Conservation (phyloP, 2,113 vertebrate species). For the Xiphorhynchus elegans region DNA sequence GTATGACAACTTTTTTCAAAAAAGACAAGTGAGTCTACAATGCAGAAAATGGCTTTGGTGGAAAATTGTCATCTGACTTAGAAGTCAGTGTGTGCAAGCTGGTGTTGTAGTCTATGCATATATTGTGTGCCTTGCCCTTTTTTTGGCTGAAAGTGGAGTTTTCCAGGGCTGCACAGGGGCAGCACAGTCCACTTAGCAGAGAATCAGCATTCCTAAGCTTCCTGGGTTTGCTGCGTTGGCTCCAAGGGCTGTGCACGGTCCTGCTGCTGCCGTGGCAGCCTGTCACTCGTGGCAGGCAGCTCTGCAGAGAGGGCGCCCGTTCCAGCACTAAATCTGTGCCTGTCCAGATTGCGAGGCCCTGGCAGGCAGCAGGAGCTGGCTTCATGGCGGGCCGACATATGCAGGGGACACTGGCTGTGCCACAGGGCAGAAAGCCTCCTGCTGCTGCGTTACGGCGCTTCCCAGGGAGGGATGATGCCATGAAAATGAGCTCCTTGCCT, state of each 20-base stretch:
- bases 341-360: conserved; percentile 6
- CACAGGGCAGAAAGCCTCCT: not conserved
- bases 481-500: not conserved
- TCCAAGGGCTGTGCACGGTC: fast-evolving
- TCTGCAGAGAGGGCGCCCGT: not conserved
- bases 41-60: not conserved
- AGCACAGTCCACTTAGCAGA: not conserved
- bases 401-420: not conserved
- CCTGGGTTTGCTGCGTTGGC: not conserved
- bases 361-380: conserved; percentile 42
- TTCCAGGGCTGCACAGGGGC: not conserved
- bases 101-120: not conserved
- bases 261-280: not conserved
- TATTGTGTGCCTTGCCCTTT: not conserved
- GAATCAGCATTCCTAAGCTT: fast-evolving
- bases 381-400: not conserved
- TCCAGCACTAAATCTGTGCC: conserved; percentile 31
- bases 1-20: not conserved
- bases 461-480: not conserved
- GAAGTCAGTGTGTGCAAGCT: fast-evolving
- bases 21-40: not conserved
- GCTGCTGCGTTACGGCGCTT: not conserved
- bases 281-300: not conserved
- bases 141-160: not conserved
- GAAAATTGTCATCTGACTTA: not conserved